Base-by-base conservation (phyloP, 2,113 vertebrate species). In the Chionodraco myersi region DNA sequence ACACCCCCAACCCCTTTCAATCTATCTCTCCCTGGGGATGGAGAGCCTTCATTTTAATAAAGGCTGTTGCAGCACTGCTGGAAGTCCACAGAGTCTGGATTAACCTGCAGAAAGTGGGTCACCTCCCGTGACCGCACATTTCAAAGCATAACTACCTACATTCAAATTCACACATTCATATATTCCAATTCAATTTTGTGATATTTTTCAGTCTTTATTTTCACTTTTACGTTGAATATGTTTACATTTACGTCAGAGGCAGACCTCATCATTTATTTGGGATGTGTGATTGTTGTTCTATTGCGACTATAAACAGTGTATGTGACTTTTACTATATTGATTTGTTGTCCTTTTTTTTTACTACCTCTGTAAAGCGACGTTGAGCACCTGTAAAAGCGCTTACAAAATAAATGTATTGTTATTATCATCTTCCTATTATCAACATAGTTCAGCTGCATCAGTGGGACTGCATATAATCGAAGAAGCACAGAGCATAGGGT, bases 41-140 rank as follows among this genome's bases (percentile, higher is more conserved):
- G 23, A 73, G n/a, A 71, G 54, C 9, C 54, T 78, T 72, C 54
- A 66, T 81, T 84, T 86, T 63, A 80, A 85, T 73, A 74, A 83
- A 86, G 81, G 67, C 68, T 82, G 60, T n/a, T 52, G 1, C 6
- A 2, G 68, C 64, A 48, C 59, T 59, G 59, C 56, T 86, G 59
- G 41, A 49, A 48, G 56, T 54, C 49, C 14, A 41, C 47, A 26
- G 36, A 41, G 36, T 36, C 36, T 7, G 36, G 36, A 41, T 41
- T 41, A 41, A 41, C 36, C 36, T 62, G 34, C 44, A 73, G n/a
- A 54, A 77, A 70, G 52, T 74, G 54, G 69, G 66, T 63, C 70
- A 75, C 58, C 65, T 78, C 76, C 75, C 65, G 68, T 72, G 62
- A 80, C 66, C 62, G 51, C 61, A 58, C 52, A 26, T 48, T 59